Percentiles rank a stretch among this genome's conserved stretches.
Evolutionary conservation across 2,888 invertebrate genomes (phyloP).

Genomic region (Lottia gigantea): DNA sequence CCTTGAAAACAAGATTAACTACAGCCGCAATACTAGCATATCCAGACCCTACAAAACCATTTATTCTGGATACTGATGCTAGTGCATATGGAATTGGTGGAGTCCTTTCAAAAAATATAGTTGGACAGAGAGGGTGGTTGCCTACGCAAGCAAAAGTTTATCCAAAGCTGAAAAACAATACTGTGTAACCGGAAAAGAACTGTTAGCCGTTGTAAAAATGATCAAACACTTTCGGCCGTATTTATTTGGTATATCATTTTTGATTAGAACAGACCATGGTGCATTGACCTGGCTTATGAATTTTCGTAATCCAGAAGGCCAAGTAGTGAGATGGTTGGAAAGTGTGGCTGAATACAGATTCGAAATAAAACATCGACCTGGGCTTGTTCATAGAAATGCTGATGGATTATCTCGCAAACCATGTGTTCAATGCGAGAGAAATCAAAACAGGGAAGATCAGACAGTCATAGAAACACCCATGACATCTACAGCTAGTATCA

Average conservation of each 20-base stretch:
- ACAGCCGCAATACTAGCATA: not conserved
- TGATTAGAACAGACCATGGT: not conserved
- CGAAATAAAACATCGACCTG: not conserved
- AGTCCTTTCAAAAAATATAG: no score
- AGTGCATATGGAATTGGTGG: not conserved
- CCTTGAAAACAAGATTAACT: not conserved
- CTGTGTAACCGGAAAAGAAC: not conserved
- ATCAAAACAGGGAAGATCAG: no score
- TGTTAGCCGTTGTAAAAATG: not conserved
- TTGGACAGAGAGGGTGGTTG: not conserved
- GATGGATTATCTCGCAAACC: constrained; percentile 2
- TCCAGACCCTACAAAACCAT: not conserved
- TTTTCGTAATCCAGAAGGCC: not conserved
- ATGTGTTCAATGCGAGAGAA: not conserved
- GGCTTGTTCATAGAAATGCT: not conserved
- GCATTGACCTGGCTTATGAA: not conserved
- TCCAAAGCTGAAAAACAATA: not conserved
- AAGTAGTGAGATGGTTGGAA: not conserved
- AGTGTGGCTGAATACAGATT: not conserved
- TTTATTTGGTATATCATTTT: not conserved
- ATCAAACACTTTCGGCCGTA: not conserved
- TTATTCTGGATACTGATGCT: constrained; percentile 1
- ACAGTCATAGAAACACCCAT: no score
- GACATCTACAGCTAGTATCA: no score
- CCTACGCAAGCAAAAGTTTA: not conserved